Percentiles rank a stretch among this genome's conserved stretches.
phyloP scores from a whole-genome alignment of 2,888 invertebrate genomes.

The Cheilosia grossa region DNA sequence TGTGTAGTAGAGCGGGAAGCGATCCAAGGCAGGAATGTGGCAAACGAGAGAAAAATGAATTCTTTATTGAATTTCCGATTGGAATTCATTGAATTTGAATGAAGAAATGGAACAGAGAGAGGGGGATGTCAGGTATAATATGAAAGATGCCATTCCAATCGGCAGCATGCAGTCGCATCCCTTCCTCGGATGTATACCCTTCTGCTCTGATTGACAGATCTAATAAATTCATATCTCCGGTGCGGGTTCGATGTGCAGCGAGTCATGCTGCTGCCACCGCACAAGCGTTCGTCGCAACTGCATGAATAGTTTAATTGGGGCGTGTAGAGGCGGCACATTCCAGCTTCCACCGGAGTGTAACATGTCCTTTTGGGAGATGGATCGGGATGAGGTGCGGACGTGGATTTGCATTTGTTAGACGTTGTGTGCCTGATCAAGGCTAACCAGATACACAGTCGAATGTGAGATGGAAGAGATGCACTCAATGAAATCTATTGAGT shows the following conservation, averaged over 20 bases:
- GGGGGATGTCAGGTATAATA: neutral
- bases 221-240: constrained; percentile 64
- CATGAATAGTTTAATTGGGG: constrained; percentile 69
- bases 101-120: constrained; percentile 25
- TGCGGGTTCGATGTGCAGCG: constrained; percentile 47
- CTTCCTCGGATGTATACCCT: neutral
- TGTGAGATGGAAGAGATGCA: constrained; percentile 16
- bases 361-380: too few species aligned
- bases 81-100: constrained; percentile 69
- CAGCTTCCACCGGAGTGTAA: neutral
- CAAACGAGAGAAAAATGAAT: constrained; percentile 67
- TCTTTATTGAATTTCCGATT: constrained; percentile 70
- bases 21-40: constrained; percentile 54
- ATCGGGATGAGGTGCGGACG: neutral
- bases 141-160: constrained; percentile 42
- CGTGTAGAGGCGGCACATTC: constrained; percentile 5
- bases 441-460: constrained; percentile 33
- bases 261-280: constrained; percentile 24
- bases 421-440: constrained; percentile 48
- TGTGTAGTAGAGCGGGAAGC: neutral
- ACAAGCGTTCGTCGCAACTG: constrained; percentile 49
- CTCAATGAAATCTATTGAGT: too few species aligned
- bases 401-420: constrained; percentile 4
- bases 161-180: constrained; percentile 15
- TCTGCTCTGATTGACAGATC: constrained; percentile 64